phyloP scores from a whole-genome alignment of 1,140 invertebrate species.

The Cotesia chilonis region DNA sequence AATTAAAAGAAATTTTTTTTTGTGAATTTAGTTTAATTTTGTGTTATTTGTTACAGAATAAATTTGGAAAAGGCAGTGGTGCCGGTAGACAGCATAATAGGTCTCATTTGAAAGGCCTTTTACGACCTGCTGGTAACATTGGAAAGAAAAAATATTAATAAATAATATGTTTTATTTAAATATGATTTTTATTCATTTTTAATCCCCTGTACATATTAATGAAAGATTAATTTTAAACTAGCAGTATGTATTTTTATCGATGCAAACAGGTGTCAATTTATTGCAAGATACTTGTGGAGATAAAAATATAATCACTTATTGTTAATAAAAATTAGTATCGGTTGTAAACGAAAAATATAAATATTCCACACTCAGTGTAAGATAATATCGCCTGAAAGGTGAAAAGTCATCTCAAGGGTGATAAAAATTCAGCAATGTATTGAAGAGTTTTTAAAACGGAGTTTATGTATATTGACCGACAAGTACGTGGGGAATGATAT shows the following conservation, averaged over 20 bases:
- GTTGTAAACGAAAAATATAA: not conserved
- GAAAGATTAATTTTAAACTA: too few relatives aligned
- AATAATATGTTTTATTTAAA: conserved; percentile 30
- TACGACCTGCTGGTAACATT: conserved; percentile 72
- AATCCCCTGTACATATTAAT: not conserved
- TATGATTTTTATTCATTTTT: conserved; percentile 13
- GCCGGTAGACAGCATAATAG: conserved; percentile 70
- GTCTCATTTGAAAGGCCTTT: conserved; percentile 76
- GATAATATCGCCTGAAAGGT: conserved; percentile 52
- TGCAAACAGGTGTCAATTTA: too few relatives aligned
- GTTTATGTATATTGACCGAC: too few relatives aligned
- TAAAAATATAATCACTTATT: too few relatives aligned
- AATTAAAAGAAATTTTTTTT: conserved; percentile 12
- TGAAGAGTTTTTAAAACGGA: conserved; percentile 13
- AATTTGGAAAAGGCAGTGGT: conserved; percentile 41
- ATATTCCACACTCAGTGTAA: conserved; percentile 22
- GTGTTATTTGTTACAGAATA: conserved; percentile 24
- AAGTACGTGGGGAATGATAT: too few relatives aligned
- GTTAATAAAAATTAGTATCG: not conserved
- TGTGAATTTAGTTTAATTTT: conserved; percentile 12
- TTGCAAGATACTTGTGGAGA: too few relatives aligned
- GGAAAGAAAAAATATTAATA: conserved; percentile 47
- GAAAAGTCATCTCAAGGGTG: conserved; percentile 56
- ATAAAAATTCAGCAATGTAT: conserved; percentile 43
- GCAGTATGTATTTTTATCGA: too few relatives aligned